Percentiles rank a stretch among this genome's conserved stretches.
Conservation (phyloP, 2,888 invertebrate species). For the Apotomis capreana region DNA sequence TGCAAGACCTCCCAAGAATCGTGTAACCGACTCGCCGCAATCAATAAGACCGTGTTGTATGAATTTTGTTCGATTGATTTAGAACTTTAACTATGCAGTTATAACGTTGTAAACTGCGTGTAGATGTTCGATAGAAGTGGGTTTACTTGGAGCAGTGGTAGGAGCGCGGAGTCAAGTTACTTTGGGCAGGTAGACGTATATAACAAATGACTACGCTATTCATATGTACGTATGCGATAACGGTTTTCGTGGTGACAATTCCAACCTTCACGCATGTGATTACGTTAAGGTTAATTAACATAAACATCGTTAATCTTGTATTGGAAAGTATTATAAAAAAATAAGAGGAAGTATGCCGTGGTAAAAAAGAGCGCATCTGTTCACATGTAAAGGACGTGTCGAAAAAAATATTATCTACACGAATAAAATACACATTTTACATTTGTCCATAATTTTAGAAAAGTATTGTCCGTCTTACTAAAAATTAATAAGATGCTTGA, state of each 20-base stretch:
- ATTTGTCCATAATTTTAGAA: too few relatives aligned
- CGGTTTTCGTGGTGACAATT: constrained; percentile 68
- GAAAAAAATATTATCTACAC: neutral
- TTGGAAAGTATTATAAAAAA: constrained; percentile 10
- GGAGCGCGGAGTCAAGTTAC: constrained; percentile 48
- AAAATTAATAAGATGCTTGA: too few relatives aligned
- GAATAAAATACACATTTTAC: too few relatives aligned
- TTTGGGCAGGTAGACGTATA: constrained; percentile 57
- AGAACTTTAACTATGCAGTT: neutral
- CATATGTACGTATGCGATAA: constrained; percentile 60
- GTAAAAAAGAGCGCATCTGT: constrained; percentile 1
- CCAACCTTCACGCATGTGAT: constrained; percentile 58
- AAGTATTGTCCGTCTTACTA: too few relatives aligned
- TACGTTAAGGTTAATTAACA: constrained; percentile 45
- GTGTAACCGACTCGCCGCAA: neutral
- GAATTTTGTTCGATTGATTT: neutral
- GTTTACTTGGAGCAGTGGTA: constrained; percentile 6
- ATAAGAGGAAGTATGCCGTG: neutral
- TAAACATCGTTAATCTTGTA: constrained; percentile 44
- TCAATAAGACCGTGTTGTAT: neutral
- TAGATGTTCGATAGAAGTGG: neutral
- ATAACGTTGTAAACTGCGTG: neutral
- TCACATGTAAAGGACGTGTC: neutral
- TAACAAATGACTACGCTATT: constrained; percentile 63
- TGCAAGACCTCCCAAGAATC: constrained; percentile 50